Percentiles rank a stretch among this genome's conserved stretches.
phyloP scores from a whole-genome alignment of 2,797 vertebrate species.

The Orientallactaga sibirica region DNA sequence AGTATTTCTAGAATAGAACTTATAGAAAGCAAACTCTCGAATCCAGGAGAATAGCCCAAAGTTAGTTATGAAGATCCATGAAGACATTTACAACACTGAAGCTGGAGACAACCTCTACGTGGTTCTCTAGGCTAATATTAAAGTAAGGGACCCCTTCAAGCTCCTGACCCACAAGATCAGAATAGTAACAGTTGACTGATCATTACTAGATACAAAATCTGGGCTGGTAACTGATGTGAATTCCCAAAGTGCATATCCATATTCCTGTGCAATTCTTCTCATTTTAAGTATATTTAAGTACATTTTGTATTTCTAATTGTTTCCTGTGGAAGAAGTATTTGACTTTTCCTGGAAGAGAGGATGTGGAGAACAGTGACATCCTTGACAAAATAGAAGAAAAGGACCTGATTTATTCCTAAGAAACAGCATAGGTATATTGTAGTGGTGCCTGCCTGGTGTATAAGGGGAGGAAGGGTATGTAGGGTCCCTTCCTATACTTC shows the following conservation, averaged over 20 bases:
- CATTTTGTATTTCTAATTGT: conserved; percentile 50
- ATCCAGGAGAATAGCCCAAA: not conserved
- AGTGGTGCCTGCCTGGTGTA: not conserved
- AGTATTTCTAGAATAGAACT: conserved; percentile 59
- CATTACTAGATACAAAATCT: not conserved
- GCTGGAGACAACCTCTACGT: not conserved
- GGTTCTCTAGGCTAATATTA: not conserved
- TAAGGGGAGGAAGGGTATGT: not conserved
- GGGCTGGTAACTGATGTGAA: not conserved
- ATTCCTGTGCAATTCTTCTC: not conserved
- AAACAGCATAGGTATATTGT: not conserved
- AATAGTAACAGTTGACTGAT: not conserved
- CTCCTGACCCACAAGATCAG: not conserved
- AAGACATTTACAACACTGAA: conserved; percentile 7
- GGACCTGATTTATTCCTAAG: not conserved
- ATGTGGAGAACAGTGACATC: not conserved
- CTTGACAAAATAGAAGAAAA: not conserved
- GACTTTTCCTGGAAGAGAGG: conserved; percentile 48
- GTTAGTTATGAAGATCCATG: conserved; percentile 55
- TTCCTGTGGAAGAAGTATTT: conserved; percentile 25
- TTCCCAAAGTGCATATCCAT: not conserved
- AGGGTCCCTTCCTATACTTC: not conserved
- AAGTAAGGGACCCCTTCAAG: not conserved
- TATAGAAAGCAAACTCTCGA: conserved; percentile 7
- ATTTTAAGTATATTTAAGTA: conserved; percentile 3